Conservation (phyloP, 2,797 vertebrate genomes). For the Artibeus jamaicensis region DNA sequence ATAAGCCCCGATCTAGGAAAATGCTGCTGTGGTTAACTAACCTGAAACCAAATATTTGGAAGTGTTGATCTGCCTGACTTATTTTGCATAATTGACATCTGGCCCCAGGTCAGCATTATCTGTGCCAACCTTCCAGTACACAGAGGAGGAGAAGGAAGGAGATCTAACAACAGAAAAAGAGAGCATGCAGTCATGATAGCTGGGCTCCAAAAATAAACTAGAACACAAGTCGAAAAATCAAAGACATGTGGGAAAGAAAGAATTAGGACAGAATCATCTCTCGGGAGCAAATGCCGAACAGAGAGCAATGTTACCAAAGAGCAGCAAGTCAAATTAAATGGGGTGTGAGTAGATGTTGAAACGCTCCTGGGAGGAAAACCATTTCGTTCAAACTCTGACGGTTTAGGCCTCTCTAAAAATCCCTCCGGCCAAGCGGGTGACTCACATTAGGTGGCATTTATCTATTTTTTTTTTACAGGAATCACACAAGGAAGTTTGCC, state of each 20-base stretch:
- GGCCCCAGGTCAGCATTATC: not conserved
- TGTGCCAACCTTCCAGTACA: not conserved
- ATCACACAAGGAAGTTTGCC: not conserved
- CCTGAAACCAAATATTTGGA: constrained; percentile 51
- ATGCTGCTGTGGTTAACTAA: not conserved
- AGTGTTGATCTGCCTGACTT: constrained; percentile 57
- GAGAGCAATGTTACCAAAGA: not conserved
- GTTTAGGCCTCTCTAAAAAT: not conserved
- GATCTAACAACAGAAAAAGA: not conserved
- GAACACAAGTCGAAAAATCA: constrained; percentile 32
- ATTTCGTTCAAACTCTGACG: not conserved
- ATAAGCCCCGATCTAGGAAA: constrained; percentile 42
- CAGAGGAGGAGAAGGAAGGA: not conserved
- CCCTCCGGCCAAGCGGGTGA: not conserved
- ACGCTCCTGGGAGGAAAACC: not conserved
- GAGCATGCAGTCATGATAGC: not conserved
- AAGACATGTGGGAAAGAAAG: not conserved
- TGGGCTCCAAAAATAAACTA: constrained; percentile 37
- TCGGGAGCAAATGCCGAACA: not conserved
- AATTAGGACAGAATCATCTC: constrained; percentile 34
- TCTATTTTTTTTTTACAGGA: not conserved
- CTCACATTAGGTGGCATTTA: not conserved
- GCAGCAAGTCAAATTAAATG: not conserved
- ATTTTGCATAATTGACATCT: constrained; percentile 67
- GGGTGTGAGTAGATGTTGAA: not conserved